These are phyloP conservation scores for Piscicola geometra DNA, from an alignment of 2,888 invertebrate species.

Conservation along the genomic window DNA sequence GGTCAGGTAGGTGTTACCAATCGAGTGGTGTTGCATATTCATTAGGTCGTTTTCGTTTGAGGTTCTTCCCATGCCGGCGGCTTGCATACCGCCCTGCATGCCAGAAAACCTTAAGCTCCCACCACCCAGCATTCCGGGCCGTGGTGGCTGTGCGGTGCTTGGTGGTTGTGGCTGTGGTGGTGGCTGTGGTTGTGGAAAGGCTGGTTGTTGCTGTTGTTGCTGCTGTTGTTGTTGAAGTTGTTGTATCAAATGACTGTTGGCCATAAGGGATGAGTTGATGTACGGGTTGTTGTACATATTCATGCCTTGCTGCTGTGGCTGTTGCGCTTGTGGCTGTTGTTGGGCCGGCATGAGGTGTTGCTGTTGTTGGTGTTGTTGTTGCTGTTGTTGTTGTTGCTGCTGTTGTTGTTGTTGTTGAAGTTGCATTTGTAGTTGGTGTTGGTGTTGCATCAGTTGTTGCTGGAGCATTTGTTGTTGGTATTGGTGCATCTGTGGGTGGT, in stretches of 20 bases:
- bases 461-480: too few relatives aligned
- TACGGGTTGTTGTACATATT: slow-evolving; percentile 11
- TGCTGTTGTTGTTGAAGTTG: slow-evolving; percentile 1
- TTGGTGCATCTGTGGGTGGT: background rate
- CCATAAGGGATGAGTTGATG: slow-evolving; percentile 9
- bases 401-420: slow-evolving; percentile 7
- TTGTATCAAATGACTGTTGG: background rate
- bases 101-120: background rate
- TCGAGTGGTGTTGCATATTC: background rate
- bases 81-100: background rate
- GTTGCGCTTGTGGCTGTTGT: background rate
- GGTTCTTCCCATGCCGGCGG: background rate
- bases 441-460: background rate
- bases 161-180: too few relatives aligned
- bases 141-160: too few relatives aligned
- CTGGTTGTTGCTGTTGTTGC: background rate
- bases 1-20: background rate
- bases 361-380: slow-evolving; percentile 1
- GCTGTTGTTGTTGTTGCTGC: background rate
- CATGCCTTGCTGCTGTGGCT: background rate
- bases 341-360: slow-evolving; percentile 8
- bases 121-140: too few relatives aligned
- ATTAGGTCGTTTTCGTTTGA: background rate
- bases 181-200: background rate
- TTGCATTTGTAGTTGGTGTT: background rate